phyloP scores from a whole-genome alignment of 2,888 invertebrate genomes.

The Rhaphigaster nebulosa region DNA sequence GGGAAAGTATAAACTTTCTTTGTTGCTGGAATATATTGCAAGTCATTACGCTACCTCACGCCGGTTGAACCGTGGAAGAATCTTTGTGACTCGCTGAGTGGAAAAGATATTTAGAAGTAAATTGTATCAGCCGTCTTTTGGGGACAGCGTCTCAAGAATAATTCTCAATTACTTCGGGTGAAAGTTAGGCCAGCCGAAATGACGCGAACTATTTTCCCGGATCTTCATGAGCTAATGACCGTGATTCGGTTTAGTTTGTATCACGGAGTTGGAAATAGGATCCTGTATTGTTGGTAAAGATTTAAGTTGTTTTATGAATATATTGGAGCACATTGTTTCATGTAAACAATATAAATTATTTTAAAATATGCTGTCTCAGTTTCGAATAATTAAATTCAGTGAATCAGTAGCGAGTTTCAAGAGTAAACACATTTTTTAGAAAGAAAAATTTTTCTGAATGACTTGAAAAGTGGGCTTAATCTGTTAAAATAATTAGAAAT shows the following conservation, averaged over 20 bases:
- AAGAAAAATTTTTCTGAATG: too few species aligned
- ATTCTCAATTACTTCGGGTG: neutral
- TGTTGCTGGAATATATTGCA: conserved; percentile 26
- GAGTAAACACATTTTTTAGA: too few species aligned
- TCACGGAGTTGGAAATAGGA: neutral
- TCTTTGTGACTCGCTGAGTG: neutral
- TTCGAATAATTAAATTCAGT: too few species aligned
- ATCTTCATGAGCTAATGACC: neutral
- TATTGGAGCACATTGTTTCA: neutral
- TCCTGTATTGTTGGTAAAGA: neutral
- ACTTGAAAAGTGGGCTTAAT: too few species aligned
- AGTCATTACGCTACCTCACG: conserved; percentile 1
- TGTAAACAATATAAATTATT: neutral
- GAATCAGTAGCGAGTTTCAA: too few species aligned
- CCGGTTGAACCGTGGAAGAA: neutral
- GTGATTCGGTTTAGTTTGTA: neutral
- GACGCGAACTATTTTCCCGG: neutral
- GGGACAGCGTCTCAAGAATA: neutral
- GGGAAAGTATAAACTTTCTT: conserved; percentile 38
- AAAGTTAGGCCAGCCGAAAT: neutral
- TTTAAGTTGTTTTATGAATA: neutral
- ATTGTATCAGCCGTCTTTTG: neutral
- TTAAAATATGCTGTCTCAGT: neutral
- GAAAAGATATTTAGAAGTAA: neutral
- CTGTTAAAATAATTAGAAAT: too few species aligned